These are phyloP conservation scores for Leptodactylus fuscus DNA, from an alignment of 2,113 vertebrate species.

Conservation along the genomic window DNA sequence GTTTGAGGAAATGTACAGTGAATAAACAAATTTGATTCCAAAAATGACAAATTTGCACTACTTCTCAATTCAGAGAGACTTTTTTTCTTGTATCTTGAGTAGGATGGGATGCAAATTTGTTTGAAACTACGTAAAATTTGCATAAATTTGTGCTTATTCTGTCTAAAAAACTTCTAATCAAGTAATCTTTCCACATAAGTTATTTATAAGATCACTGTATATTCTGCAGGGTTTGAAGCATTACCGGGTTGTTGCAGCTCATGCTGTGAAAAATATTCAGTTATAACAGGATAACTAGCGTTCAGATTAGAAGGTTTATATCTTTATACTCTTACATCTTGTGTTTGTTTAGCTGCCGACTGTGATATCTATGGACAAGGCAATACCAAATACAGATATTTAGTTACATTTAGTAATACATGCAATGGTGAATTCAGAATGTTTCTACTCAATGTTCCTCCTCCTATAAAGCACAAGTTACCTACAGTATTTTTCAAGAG, in stretches of 20 bases:
- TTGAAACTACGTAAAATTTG: constrained; percentile 14
- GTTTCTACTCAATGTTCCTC: too few relatives aligned
- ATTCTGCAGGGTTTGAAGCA: background rate
- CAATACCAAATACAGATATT: too few relatives aligned
- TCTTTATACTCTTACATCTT: background rate
- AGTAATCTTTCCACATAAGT: constrained; percentile 28
- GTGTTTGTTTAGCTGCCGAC: too few relatives aligned
- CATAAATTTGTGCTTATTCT: constrained; percentile 44
- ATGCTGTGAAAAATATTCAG: background rate
- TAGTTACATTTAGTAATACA: too few relatives aligned
- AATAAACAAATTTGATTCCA: constrained; percentile 48
- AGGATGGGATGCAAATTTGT: constrained; percentile 34
- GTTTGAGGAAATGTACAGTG: constrained; percentile 38
- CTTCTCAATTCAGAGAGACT: background rate
- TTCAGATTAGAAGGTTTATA: background rate
- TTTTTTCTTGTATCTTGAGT: constrained; percentile 2
- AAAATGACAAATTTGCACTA: constrained; percentile 37
- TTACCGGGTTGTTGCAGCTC: background rate
- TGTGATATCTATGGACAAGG: too few relatives aligned
- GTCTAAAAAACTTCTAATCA: constrained; percentile 27
- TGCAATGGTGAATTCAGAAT: too few relatives aligned
- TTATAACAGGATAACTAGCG: background rate
- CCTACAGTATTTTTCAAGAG: too few relatives aligned
- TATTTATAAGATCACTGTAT: background rate
- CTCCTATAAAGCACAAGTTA: too few relatives aligned